Base-by-base conservation (phyloP, 30 jellyfish, hydroid and myxozoan genomes). In the Hydractinia symbiolongicarpus region DNA sequence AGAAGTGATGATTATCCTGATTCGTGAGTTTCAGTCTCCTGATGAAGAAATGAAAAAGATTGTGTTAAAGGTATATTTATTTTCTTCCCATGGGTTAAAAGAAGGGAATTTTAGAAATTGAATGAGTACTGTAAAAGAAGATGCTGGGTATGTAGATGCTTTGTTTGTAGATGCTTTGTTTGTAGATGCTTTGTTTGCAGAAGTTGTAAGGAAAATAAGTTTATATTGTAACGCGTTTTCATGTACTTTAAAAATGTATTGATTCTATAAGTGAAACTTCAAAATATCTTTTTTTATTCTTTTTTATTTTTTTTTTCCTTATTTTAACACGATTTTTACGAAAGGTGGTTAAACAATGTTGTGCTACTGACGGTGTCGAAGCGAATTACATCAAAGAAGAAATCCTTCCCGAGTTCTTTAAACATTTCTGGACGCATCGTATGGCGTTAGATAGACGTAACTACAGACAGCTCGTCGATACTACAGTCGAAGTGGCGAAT, bases 11-110 rank as follows among this genome's bases (percentile, higher is more conserved):
- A 83, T 95, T 60, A 91, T 95, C 62, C 71, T 95, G 72, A 89
- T 95, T 76, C 88, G 99, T 76, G 99, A 95, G 73, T 95, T 95
- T 86, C 99, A 91, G 88, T 92, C 99, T 95, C 99, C 99, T 89
- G 99, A 95, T 70, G 99, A 95, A 69, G 99, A 95, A 78, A 95
- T 95, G 99, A 95, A 95, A 79, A 95, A 95, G 58, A 95, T 95
- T 71, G 99, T 95, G 16, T 75, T 95, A 67, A 95, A 95, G 95
- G 99, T 93, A 30, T 30, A 30, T 30, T 30, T 30, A 30, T 30
- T 30, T 30, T 30, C 44, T 30, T 30, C 69, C 15, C 69, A 58
- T 58, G 69, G 69, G 15, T 6, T 21, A 17, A 49, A 70, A 49
- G 13, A 9, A 11, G 13, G 13, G 9, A 66, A 6, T 20, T 61